Conservation (phyloP, 2,113 vertebrate genomes). For the Panthera leo region DNA sequence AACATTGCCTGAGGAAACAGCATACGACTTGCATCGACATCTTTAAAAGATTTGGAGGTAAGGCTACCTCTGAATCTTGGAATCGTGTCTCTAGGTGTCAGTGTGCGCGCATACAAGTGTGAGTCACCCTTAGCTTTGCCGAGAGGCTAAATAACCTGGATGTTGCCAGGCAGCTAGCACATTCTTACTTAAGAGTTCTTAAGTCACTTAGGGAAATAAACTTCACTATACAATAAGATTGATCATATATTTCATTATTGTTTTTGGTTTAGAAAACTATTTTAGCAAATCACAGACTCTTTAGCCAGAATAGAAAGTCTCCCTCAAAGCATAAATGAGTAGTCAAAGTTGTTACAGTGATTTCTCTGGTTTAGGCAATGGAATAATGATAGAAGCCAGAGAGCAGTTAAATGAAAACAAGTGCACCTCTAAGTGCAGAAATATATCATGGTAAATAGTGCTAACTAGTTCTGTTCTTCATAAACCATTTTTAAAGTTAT, state of each 20-base stretch:
- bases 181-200: background rate
- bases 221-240: background rate
- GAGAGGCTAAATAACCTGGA: background rate
- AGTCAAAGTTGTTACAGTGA: background rate
- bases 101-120: background rate
- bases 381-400: background rate
- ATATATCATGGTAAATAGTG: background rate
- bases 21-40: background rate
- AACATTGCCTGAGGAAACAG: background rate
- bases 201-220: background rate
- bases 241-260: background rate
- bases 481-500: background rate
- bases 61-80: background rate
- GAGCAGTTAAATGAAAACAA: background rate
- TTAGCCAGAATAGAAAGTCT: background rate
- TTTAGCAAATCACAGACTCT: conserved; percentile 14
- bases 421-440: background rate
- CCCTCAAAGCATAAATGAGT: conserved; percentile 25
- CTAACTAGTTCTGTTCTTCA: background rate
- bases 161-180: background rate
- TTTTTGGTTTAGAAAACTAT: conserved; percentile 43
- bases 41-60: background rate
- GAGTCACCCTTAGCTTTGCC: background rate
- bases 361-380: background rate
- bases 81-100: conserved; percentile 24